Evolutionary conservation across 2,113 vertebrate genomes (phyloP).

Genomic region (Gobiocypris rarus): DNA sequence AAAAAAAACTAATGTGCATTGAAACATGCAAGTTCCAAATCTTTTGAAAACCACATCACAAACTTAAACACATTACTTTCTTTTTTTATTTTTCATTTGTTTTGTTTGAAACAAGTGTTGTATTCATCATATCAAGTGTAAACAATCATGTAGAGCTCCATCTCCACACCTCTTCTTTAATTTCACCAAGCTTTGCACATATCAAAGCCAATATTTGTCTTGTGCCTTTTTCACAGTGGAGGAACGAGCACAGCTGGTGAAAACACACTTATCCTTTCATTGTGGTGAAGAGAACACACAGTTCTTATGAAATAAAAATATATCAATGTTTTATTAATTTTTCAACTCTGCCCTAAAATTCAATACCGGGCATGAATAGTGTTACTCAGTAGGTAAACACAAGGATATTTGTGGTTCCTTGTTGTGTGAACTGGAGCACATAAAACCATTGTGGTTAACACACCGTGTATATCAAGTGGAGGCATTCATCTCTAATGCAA

Average conservation of each 20-base stretch:
- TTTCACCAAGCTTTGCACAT: neutral
- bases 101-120: slow-evolving; percentile 3
- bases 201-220: slow-evolving; percentile 39
- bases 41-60: neutral
- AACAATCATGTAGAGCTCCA: neutral
- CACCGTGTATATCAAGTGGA: neutral
- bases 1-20: neutral
- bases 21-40: neutral
- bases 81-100: neutral
- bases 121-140: neutral
- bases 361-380: neutral
- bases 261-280: neutral
- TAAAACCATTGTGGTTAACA: slow-evolving; percentile 18
- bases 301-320: slow-evolving; percentile 20
- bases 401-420: slow-evolving; percentile 5
- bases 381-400: neutral
- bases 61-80: neutral
- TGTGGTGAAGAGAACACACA: neutral
- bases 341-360: slow-evolving; percentile 9
- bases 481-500: slow-evolving; percentile 10
- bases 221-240: neutral
- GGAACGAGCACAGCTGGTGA: neutral
- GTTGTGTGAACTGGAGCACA: slow-evolving; percentile 23
- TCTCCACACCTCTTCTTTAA: slow-evolving; percentile 2
- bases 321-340: slow-evolving; percentile 17